These are phyloP conservation scores for Pelochelys cantorii DNA, from an alignment of 2,797 vertebrate genomes.

Conservation along the genomic window DNA sequence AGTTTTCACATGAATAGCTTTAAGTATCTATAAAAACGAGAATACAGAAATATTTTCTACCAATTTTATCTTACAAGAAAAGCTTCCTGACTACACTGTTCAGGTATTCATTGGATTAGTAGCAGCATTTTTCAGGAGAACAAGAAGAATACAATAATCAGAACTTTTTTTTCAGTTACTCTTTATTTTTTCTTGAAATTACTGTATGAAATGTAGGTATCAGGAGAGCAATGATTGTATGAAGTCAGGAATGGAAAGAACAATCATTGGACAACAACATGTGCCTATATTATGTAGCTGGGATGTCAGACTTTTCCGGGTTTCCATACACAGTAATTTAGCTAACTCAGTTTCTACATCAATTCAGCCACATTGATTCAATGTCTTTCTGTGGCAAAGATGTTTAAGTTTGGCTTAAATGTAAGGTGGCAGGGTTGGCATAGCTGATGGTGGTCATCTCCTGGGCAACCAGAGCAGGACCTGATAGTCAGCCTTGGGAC, in stretches of 20 bases:
- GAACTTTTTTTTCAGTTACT: background rate
- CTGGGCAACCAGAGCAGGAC: no score
- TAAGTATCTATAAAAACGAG: background rate
- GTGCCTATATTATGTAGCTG: background rate
- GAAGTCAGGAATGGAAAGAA: background rate
- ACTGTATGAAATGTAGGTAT: slow-evolving; percentile 10
- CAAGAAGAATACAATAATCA: background rate
- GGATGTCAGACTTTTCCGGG: background rate
- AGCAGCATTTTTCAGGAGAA: background rate
- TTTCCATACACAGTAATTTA: background rate
- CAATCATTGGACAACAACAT: background rate
- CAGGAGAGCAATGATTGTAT: background rate
- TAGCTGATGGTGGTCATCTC: no score
- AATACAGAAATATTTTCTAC: slow-evolving; percentile 32
- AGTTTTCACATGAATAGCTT: background rate
- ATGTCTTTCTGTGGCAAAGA: background rate
- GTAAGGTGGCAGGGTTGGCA: background rate
- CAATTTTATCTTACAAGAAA: slow-evolving; percentile 8
- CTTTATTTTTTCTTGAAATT: background rate
- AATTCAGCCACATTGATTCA: background rate
- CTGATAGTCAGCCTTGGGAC: no score
- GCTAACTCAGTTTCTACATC: background rate
- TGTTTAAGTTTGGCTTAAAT: background rate
- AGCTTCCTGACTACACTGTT: background rate
- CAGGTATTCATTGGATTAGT: background rate